phyloP scores from a whole-genome alignment of 2,888 invertebrate species.

The Papilio demoleus region DNA sequence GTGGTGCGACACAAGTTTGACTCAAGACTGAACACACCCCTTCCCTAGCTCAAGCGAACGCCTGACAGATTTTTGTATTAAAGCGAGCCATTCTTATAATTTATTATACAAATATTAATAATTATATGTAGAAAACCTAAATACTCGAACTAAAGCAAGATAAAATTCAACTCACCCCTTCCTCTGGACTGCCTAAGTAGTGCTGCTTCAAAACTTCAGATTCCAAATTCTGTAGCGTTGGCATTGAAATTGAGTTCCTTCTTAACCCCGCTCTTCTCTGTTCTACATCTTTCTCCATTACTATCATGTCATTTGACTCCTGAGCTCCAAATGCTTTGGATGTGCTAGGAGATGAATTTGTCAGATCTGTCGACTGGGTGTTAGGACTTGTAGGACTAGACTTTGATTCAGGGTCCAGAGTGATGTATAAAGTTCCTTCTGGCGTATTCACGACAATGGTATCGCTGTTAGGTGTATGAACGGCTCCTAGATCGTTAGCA shows the following conservation, averaged over 20 bases:
- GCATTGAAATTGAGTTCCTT: constrained; percentile 90
- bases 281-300: constrained; percentile 59
- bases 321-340: constrained; percentile 62
- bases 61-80: no score
- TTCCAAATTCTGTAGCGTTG: constrained; percentile 87
- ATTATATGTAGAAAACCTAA: no score
- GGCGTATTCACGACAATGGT: constrained; percentile 78
- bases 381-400: constrained; percentile 56
- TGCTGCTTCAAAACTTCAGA: constrained; percentile 81
- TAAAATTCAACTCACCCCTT: constrained; percentile 59
- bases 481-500: constrained; percentile 67
- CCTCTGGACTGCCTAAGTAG: constrained; percentile 63
- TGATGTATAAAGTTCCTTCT: constrained; percentile 77
- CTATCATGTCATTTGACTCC: constrained; percentile 64
- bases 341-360: constrained; percentile 56
- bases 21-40: no score
- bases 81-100: no score
- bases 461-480: constrained; percentile 72
- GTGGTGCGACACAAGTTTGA: no score
- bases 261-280: constrained; percentile 73
- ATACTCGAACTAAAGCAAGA: no score
- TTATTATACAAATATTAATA: no score
- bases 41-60: no score
- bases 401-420: constrained; percentile 70
- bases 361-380: constrained; percentile 59